phyloP scores from a whole-genome alignment of 2,797 vertebrate species.

The Eulemur albifrons region DNA sequence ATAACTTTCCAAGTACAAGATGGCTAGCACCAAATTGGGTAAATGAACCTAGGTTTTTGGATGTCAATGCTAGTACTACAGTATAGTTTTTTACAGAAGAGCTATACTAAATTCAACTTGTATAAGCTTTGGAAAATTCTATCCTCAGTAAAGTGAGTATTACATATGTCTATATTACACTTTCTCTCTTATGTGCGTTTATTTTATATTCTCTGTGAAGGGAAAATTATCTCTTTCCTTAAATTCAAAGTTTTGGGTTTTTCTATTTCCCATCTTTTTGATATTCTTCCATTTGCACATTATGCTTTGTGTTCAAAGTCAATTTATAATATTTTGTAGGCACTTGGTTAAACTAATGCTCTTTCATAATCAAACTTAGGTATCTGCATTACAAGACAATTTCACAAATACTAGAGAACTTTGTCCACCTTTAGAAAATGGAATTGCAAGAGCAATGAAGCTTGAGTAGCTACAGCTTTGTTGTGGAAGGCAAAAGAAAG shows the following conservation, averaged over 20 bases:
- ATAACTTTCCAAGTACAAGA: background rate
- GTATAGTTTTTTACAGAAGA: background rate
- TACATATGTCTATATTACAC: background rate
- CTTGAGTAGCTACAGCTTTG: background rate
- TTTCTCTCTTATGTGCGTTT: background rate
- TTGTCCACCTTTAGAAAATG: background rate
- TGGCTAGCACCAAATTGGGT: background rate
- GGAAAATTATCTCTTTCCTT: background rate
- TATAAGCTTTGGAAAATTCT: background rate
- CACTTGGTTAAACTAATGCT: background rate
- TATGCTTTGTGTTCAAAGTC: background rate
- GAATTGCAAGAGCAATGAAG: background rate
- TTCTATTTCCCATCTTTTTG: background rate
- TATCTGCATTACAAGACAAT: background rate
- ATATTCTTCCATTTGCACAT: background rate
- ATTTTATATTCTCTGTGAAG: background rate
- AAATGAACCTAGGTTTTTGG: background rate
- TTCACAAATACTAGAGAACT: background rate
- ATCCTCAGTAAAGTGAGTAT: background rate
- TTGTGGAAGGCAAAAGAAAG: background rate
- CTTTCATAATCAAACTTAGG: background rate
- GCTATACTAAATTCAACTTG: background rate
- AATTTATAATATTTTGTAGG: background rate
- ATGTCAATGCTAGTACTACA: background rate
- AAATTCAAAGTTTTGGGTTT: background rate